Evolutionary conservation across 1,140 invertebrate species (phyloP), one percentile per base, ranked within the genome.

Genomic region (Heliconius nattereri): DNA sequence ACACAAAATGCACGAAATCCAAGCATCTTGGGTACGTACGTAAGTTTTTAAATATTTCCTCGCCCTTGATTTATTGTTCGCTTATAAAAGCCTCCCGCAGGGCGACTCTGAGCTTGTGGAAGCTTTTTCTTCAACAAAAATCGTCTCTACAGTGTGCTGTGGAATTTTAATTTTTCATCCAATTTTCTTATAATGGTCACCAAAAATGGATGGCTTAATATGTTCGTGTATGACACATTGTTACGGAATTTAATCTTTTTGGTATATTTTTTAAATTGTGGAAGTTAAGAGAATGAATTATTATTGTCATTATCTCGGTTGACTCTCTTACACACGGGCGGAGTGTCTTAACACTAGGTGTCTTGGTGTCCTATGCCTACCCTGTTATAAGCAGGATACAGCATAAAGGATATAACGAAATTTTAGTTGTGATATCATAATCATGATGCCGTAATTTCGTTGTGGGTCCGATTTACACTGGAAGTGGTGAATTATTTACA

Each of bases 31-130:
- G 26, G 32, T 20, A 37, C 29, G 35, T 71, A 71, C 26, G n/a
- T 70, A 52, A 77, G 76, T 70, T 77, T 77, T 77, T 77, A 77
- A 77, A 77, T 77, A 77, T 77, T 77, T 72, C 29, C 60, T 70
- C 76, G 49, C 66, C 70, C 76, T 77, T 77, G 76, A 77, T 77
- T 77, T 77, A 77, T 77, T 77, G 76, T 77, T 77, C 76, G 76
- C 70, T 77, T 77, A 77, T 77, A 77, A 76, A 77, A 77, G 76
- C 76, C 76, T 77, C 76, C 76, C 76, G 76, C 76, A 37, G 76
- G 76, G 70, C 70, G 70, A n/a, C 37, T 71, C 57, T 1, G 26
- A 77, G 70, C 76, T 72, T 71, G 72, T 72, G 71, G 71, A 40
- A 72, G n/a, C 45, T 76, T 76, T 76, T 76, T 23, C 75, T 76